These are phyloP conservation scores for Aldabrachelys gigantea DNA, from an alignment of 2,113 vertebrate genomes.

Conservation along the genomic window DNA sequence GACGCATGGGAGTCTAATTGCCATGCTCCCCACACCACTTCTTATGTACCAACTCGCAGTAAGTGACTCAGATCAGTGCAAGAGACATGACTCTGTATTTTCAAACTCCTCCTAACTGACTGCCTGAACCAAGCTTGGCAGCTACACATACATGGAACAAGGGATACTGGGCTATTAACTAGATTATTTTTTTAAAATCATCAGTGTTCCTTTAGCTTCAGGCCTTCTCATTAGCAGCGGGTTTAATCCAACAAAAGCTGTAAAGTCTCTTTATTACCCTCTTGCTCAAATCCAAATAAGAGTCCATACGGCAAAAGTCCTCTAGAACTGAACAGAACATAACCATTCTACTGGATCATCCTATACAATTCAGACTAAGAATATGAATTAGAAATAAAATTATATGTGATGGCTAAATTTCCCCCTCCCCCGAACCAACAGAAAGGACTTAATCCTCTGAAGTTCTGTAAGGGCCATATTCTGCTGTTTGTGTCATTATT, in stretches of 20 bases:
- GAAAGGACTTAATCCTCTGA: conserved; percentile 60
- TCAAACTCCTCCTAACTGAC: background rate
- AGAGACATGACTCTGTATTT: background rate
- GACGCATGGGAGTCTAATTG: no score
- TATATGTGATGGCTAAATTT: conserved; percentile 11
- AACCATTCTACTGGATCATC: conserved; percentile 4
- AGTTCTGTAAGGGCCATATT: conserved; percentile 1
- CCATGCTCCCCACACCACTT: background rate
- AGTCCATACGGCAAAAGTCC: background rate
- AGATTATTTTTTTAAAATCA: conserved; percentile 33
- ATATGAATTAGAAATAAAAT: conserved; percentile 18
- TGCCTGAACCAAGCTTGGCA: conserved; percentile 5
- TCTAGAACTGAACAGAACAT: background rate
- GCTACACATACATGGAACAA: background rate
- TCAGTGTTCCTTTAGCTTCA: conserved; percentile 54
- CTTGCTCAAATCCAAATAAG: conserved; percentile 39
- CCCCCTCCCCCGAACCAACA: background rate
- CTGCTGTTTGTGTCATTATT: background rate
- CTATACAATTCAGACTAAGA: background rate
- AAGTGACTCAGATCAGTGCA: background rate
- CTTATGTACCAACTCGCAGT: accelerated
- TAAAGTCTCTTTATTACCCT: conserved; percentile 66
- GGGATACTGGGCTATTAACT: background rate
- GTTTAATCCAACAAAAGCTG: conserved; percentile 61
- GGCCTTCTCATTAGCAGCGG: conserved; percentile 64